A percentile compares a stretch with the other conserved stretches of the same genome.
Conservation (phyloP, 92 coral and sea anemone genomes). For the Umimayanthus chanpuru region DNA sequence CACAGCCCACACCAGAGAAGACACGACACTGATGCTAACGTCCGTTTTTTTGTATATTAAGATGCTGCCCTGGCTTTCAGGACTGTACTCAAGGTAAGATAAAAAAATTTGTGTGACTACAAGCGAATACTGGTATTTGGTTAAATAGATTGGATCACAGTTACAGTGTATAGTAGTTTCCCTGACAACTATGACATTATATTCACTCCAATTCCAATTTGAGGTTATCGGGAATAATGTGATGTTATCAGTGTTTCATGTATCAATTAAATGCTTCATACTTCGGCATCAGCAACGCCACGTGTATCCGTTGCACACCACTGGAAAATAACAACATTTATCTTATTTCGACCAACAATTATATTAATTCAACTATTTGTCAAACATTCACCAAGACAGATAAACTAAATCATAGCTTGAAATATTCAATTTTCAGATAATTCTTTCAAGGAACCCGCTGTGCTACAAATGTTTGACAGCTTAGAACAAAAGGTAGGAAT, state of each 20-base stretch:
- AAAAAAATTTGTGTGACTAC: too few species aligned
- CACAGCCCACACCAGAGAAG: neutral
- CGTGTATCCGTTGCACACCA: too few species aligned
- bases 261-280: too few species aligned
- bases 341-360: too few species aligned
- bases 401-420: neutral
- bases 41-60: slow-evolving; percentile 6
- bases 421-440: slow-evolving; percentile 46
- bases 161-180: neutral
- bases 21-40: neutral
- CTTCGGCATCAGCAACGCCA: too few species aligned
- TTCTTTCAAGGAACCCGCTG: slow-evolving; percentile 69
- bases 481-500: slow-evolving; percentile 11
- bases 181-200: neutral
- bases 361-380: too few species aligned
- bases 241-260: too few species aligned
- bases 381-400: neutral
- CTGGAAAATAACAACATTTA: too few species aligned
- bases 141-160: neutral
- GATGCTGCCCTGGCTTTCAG: slow-evolving; percentile 95
- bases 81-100: slow-evolving; percentile 69
- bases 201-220: too few species aligned
- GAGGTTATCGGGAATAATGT: too few species aligned
- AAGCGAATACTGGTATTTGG: neutral
- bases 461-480: slow-evolving; percentile 64